Conservation (phyloP, 2,888 invertebrate species). For the Leptarthrus brevirostris region DNA sequence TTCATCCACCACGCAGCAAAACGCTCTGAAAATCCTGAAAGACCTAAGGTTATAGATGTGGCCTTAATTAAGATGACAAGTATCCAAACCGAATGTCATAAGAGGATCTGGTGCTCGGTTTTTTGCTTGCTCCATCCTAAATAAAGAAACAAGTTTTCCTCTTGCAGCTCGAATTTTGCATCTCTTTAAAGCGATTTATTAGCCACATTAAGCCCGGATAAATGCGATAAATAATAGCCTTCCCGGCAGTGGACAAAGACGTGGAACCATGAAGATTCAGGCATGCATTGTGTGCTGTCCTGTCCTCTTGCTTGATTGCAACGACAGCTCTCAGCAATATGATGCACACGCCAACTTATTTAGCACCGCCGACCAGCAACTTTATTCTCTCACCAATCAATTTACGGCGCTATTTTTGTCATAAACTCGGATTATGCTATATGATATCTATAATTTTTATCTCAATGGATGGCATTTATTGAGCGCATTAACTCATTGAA, state of each 20-base stretch:
- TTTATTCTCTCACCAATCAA: slow-evolving; percentile 24
- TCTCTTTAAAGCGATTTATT: slow-evolving; percentile 48
- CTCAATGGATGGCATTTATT: slow-evolving; percentile 25
- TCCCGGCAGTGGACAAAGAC: slow-evolving; percentile 8
- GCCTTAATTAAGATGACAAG: slow-evolving; percentile 49
- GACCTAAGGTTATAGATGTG: slow-evolving; percentile 31
- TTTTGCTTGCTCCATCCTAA: background rate
- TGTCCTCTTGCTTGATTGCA: slow-evolving; percentile 14
- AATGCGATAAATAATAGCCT: slow-evolving; percentile 39
- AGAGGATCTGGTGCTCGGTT: slow-evolving; percentile 38
- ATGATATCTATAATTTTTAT: slow-evolving; percentile 43
- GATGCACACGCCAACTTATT: slow-evolving; percentile 4
- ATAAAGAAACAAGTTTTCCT: background rate
- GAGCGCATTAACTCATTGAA: slow-evolving; percentile 33
- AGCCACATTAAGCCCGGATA: slow-evolving; percentile 44
- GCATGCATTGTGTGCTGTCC: background rate
- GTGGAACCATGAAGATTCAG: background rate
- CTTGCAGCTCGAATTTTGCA: slow-evolving; percentile 3
- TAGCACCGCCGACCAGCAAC: background rate
- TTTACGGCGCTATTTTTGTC: slow-evolving; percentile 43
- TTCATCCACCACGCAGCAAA: slow-evolving; percentile 13
- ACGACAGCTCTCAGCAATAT: slow-evolving; percentile 6
- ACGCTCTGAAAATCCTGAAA: background rate
- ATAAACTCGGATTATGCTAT: slow-evolving; percentile 40
- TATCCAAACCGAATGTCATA: slow-evolving; percentile 48